A percentile compares a stretch with the other conserved stretches of the same genome.
Evolutionary conservation across 1,140 invertebrate genomes (phyloP).

Genomic region (Cheumatopsyche charites): DNA sequence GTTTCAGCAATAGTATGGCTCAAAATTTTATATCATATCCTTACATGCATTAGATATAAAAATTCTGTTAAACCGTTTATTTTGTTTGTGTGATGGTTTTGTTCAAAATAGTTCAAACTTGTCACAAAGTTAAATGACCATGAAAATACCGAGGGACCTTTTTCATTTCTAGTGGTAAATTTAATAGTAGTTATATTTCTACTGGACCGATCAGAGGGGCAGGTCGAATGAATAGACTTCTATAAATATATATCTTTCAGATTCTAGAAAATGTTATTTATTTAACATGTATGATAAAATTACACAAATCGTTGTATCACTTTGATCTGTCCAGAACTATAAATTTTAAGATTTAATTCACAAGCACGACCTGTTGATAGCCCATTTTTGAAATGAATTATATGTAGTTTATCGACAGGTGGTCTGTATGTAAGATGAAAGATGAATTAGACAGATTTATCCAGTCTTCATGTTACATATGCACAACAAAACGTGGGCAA

Average conservation of each 20-base stretch:
- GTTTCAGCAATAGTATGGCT: background rate
- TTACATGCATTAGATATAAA: too few species aligned
- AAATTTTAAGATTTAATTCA: constrained; percentile 40
- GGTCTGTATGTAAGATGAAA: constrained; percentile 31
- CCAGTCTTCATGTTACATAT: constrained; percentile 42
- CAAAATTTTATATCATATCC: background rate
- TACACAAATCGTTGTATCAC: background rate
- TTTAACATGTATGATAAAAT: constrained; percentile 25
- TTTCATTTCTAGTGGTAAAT: constrained; percentile 47
- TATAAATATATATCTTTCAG: constrained; percentile 43
- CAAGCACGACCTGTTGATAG: constrained; percentile 36
- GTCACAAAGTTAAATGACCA: constrained; percentile 46
- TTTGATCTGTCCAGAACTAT: constrained; percentile 45
- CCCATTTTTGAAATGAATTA: constrained; percentile 35
- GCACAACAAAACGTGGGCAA: constrained; percentile 45
- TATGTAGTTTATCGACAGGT: constrained; percentile 32
- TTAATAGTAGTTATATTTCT: constrained; percentile 45
- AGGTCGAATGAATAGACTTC: constrained; percentile 51
- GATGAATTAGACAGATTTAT: constrained; percentile 40
- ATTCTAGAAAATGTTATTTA: constrained; percentile 51
- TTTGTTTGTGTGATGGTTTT: too few species aligned
- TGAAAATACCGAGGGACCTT: constrained; percentile 49
- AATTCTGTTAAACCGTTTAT: too few species aligned
- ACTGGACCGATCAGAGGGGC: constrained; percentile 46
- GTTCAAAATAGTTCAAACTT: background rate